phyloP scores from a whole-genome alignment of 2,113 vertebrate genomes.

The Ochotona princeps region DNA sequence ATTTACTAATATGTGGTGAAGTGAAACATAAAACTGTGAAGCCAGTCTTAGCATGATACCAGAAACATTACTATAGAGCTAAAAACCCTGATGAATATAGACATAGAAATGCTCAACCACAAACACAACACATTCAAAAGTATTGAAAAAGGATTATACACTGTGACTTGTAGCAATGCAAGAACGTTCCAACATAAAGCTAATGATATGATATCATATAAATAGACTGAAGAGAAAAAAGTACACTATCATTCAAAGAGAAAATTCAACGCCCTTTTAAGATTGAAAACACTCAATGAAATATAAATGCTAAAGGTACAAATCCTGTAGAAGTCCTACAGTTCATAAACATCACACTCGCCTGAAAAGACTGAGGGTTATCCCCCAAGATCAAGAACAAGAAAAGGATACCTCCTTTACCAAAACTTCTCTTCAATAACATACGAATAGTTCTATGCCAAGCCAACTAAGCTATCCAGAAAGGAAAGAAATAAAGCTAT shows the following conservation, averaged over 20 bases:
- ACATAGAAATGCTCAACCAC: not conserved
- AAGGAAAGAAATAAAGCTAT: not conserved
- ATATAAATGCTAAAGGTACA: not conserved
- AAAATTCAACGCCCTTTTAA: slow-evolving; percentile 35
- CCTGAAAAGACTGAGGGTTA: not conserved
- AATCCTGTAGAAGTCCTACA: not conserved
- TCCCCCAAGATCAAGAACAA: not conserved
- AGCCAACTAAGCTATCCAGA: not conserved
- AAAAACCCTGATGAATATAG: not conserved
- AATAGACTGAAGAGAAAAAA: not conserved
- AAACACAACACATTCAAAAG: slow-evolving; percentile 4
- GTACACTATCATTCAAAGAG: not conserved
- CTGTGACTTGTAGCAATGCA: not conserved
- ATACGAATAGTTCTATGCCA: not conserved
- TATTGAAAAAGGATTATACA: not conserved
- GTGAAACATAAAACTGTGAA: slow-evolving; percentile 3
- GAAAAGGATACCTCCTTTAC: slow-evolving; percentile 2
- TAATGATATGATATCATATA: not conserved
- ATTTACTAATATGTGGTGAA: not conserved
- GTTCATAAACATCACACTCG: not conserved
- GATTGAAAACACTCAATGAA: slow-evolving; percentile 21
- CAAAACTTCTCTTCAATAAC: not conserved
- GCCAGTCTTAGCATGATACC: not conserved
- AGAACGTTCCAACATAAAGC: not conserved
- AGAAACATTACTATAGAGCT: not conserved